Evolutionary conservation across 1,140 invertebrate species (phyloP).

Genomic region (Drosophila ogumai): DNA sequence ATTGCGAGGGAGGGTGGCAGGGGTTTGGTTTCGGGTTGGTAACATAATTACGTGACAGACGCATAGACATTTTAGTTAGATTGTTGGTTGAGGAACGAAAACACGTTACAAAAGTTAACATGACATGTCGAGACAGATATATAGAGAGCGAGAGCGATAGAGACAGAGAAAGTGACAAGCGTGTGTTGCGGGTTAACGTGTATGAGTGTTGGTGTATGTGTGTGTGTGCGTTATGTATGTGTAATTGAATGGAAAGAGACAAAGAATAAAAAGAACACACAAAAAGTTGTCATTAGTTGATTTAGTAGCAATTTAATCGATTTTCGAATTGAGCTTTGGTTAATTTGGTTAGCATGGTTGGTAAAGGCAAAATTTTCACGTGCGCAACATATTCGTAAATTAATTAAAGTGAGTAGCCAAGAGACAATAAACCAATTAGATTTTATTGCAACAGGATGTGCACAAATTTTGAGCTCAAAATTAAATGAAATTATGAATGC

Average conservation of each 20-base stretch:
- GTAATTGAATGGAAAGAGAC: constrained; percentile 76
- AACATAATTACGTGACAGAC: constrained; percentile 65
- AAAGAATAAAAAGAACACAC: constrained; percentile 79
- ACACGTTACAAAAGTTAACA: constrained; percentile 66
- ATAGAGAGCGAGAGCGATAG: constrained; percentile 9
- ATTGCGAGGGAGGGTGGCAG: constrained; percentile 19
- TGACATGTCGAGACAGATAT: constrained; percentile 41
- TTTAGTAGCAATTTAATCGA: constrained; percentile 60
- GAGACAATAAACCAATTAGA: constrained; percentile 22
- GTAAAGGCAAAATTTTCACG: constrained; percentile 31
- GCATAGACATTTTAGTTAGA: constrained; percentile 55
- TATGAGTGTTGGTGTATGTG: constrained; percentile 30
- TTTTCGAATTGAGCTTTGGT: constrained; percentile 44
- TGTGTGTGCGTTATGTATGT: constrained; percentile 51
- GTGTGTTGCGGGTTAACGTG: constrained; percentile 22
- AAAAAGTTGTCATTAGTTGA: constrained; percentile 75
- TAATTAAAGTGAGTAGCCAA: constrained; percentile 14
- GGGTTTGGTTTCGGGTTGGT: constrained; percentile 26
- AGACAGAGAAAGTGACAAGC: constrained; percentile 47
- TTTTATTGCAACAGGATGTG: constrained; percentile 27
- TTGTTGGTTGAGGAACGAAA: constrained; percentile 64
- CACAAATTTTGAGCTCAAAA: constrained; percentile 14
- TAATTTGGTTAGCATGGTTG: constrained; percentile 36
- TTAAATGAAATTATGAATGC: constrained; percentile 28
- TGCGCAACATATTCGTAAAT: constrained; percentile 21